phyloP scores from a whole-genome alignment of 2,113 vertebrate species.

The Lophius piscatorius region DNA sequence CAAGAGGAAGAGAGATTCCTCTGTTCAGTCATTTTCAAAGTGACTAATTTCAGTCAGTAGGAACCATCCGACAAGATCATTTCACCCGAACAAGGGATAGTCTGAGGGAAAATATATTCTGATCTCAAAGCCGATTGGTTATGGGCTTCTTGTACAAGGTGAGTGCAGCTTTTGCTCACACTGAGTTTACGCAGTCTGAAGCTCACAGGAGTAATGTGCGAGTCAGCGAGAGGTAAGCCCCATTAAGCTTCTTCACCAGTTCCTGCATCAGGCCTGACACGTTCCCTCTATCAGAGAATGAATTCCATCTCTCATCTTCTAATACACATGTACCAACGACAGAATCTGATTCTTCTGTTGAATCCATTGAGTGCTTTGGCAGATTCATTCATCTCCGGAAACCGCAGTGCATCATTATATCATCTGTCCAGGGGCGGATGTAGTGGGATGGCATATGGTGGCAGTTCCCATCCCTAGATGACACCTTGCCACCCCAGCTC shows the following conservation, averaged over 20 bases:
- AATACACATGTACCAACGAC: constrained; percentile 19
- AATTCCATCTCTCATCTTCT: constrained; percentile 39
- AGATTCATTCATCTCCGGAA: neutral
- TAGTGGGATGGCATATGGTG: too few relatives aligned
- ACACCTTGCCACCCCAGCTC: too few relatives aligned
- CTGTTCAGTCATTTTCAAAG: constrained; percentile 59
- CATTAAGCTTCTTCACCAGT: constrained; percentile 43
- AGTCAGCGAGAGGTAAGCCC: constrained; percentile 47
- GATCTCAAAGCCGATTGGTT: constrained; percentile 40
- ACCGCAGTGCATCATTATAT: neutral
- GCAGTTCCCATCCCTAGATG: too few relatives aligned
- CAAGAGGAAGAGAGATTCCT: constrained; percentile 39
- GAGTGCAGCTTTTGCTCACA: constrained; percentile 1
- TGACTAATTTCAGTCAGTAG: constrained; percentile 35
- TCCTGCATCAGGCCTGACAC: constrained; percentile 20
- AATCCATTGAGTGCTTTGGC: constrained; percentile 17
- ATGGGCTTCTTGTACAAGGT: neutral
- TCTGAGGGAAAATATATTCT: constrained; percentile 3
- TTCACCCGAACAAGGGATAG: neutral
- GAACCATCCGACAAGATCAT: constrained; percentile 34
- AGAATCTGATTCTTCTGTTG: constrained; percentile 7
- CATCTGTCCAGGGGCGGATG: too few relatives aligned
- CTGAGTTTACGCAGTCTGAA: constrained; percentile 25
- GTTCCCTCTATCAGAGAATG: constrained; percentile 20
- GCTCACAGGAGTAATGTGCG: constrained; percentile 34